Evolutionary conservation across 2,888 invertebrate species (phyloP).

Genomic region (Sphaerophoria rueppellii): DNA sequence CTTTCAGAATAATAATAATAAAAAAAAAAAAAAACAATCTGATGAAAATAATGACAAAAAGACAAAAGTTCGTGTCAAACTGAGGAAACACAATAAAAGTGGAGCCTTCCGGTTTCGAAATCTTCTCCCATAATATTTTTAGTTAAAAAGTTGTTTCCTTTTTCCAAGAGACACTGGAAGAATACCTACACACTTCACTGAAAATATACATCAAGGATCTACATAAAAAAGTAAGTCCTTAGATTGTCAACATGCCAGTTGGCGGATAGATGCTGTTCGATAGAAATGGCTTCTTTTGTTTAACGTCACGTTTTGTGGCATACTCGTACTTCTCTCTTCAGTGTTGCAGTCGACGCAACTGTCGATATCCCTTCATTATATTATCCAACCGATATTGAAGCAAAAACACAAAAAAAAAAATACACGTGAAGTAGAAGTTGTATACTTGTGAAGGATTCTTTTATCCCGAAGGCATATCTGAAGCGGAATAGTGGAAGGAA

Average conservation of each 20-base stretch:
- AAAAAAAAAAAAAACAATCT: conserved; percentile 4
- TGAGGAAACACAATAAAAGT: conserved; percentile 61
- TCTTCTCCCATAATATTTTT: conserved; percentile 65
- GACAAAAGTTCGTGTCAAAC: conserved; percentile 54
- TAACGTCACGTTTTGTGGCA: conserved; percentile 75
- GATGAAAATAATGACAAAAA: background rate
- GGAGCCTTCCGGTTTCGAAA: conserved; percentile 64
- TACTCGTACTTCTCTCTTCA: conserved; percentile 52
- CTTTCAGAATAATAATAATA: too few species aligned
- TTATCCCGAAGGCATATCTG: conserved; percentile 68
- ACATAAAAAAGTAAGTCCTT: conserved; percentile 36
- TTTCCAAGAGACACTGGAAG: conserved; percentile 55
- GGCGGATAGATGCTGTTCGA: conserved; percentile 72
- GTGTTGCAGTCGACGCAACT: conserved; percentile 70
- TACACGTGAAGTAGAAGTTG: conserved; percentile 60
- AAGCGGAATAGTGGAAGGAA: conserved; percentile 48
- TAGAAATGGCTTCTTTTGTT: conserved; percentile 76
- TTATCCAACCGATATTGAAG: conserved; percentile 22
- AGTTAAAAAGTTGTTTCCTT: conserved; percentile 72
- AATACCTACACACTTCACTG: conserved; percentile 42
- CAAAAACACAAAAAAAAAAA: conserved; percentile 35
- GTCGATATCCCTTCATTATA: conserved; percentile 70
- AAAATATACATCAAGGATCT: conserved; percentile 8
- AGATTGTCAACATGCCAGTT: conserved; percentile 75
- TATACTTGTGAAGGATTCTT: conserved; percentile 70